phyloP scores from a whole-genome alignment of 2,888 invertebrate genomes.

The Cryptus viduatorius region DNA sequence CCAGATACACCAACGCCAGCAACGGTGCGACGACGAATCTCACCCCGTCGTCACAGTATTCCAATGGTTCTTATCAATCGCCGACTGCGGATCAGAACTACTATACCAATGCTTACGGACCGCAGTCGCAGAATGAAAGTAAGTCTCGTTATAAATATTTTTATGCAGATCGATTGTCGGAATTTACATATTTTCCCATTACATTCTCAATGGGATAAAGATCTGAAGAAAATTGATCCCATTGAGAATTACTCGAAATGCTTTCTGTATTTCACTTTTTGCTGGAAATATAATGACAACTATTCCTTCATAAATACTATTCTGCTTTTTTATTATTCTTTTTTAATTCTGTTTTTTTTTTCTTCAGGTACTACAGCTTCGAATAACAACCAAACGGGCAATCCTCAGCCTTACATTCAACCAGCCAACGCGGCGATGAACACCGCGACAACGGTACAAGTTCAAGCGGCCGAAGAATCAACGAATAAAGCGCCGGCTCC shows the following conservation, averaged over 20 bases:
- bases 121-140: constrained; percentile 76
- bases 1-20: constrained; percentile 80
- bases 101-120: constrained; percentile 74
- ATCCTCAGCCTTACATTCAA: constrained; percentile 83
- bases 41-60: constrained; percentile 77
- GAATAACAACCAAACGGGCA: constrained; percentile 69
- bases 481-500: constrained; percentile 67
- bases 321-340: background rate
- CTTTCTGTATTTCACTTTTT: too few species aligned
- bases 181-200: too few species aligned
- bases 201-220: background rate
- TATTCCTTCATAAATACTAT: too few species aligned
- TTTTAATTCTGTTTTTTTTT: too few species aligned
- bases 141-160: constrained; percentile 8
- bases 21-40: constrained; percentile 78
- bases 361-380: constrained; percentile 60
- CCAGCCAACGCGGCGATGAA: constrained; percentile 71
- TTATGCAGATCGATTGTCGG: background rate
- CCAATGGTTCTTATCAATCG: constrained; percentile 63
- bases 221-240: too few species aligned
- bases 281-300: too few species aligned
- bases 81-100: constrained; percentile 69
- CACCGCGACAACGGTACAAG: constrained; percentile 67
- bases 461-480: constrained; percentile 74
- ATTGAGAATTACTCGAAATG: too few species aligned